Base-by-base conservation (phyloP, 2,888 invertebrate species). In the Dryobotodes eremita region DNA sequence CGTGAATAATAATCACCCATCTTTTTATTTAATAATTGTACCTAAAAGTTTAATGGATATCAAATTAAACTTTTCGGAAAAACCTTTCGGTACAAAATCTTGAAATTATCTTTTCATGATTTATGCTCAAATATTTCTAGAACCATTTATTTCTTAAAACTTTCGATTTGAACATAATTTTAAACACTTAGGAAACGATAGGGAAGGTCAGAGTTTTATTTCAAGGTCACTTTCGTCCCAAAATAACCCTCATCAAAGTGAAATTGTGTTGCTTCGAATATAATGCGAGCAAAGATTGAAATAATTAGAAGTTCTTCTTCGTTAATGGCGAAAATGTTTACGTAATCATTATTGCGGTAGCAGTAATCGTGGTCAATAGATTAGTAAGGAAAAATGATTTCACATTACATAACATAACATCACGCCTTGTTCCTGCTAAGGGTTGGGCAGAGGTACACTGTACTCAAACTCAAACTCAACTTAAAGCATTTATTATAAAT, bases 171-270 rank as follows among this genome's bases (percentile, higher is more conserved):
- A 75, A 69, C 42, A 79, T 50, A 72, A 75, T 75, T 70, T 72
- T 53, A 65, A 74, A 55, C 65, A 72, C 23, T 62, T 55, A 17
- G 64, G 59, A 36, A 61, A 71, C 46, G 62, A 31, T 20, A 15
- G 11, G 15, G 26, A 48, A 75, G 53, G 62, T 31, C 42, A 71
- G 77, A 74, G 46, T 62, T 78, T 78, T 65, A 36, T 48, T 62
- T 73, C 53, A 73, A 78, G 86, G 83, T 55, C 71, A 70, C 13
- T 5, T 48, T 70, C 20, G 8, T 13, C 68, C 55, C 50, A 26
- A 71, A 85, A 77, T 65, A 59, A 69, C 68, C 82, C 64, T 84
- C 84, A 85, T 84, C 82, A 84, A 85, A 84, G 81, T 85, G 15
- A 78, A 77, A 78, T 84, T 64, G 73, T 75, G 77, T 71, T 74